A percentile compares a stretch with the other conserved stretches of the same genome.
These are phyloP conservation scores for Mesopsocus fuscifrons DNA, from an alignment of 2,888 invertebrate species.

Conservation along the genomic window DNA sequence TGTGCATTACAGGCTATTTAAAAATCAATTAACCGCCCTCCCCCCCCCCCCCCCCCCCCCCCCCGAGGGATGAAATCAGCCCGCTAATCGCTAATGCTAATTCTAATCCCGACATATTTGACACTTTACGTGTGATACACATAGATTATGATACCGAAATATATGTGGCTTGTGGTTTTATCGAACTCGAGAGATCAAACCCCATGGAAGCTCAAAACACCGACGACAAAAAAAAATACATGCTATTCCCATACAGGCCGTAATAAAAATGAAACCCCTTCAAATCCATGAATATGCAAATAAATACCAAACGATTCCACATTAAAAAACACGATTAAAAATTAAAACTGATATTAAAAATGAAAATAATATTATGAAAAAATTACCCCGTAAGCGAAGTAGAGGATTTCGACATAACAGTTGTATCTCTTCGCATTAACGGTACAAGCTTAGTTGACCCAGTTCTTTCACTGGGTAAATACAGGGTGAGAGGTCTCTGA, in stretches of 20 bases:
- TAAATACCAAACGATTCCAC: conserved; percentile 11
- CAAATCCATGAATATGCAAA: conserved; percentile 10
- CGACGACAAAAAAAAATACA: too few species aligned
- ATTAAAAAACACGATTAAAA: conserved; percentile 11
- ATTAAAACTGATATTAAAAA: conserved; percentile 11
- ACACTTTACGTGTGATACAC: too few species aligned
- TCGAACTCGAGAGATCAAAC: too few species aligned
- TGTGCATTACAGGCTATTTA: too few species aligned
- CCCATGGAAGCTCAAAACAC: too few species aligned
- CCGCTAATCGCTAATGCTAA: too few species aligned
- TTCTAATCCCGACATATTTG: too few species aligned
- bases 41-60: too few species aligned
- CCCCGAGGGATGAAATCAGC: too few species aligned
- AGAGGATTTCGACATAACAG: neutral
- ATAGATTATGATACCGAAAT: too few species aligned
- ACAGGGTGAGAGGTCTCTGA: neutral
- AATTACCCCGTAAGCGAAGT: conserved; percentile 8
- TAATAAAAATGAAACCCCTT: conserved; percentile 9
- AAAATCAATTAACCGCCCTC: too few species aligned
- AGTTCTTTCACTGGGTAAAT: neutral
- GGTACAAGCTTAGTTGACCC: neutral
- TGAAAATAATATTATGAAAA: conserved; percentile 11
- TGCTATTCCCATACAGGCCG: conserved; percentile 2
- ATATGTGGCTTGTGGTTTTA: too few species aligned
- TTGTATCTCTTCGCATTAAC: conserved; percentile 10